Percentiles rank a stretch among this genome's conserved stretches.
These are phyloP conservation scores for Agrochola litura DNA, from an alignment of 2,888 invertebrate genomes.

Conservation along the genomic window DNA sequence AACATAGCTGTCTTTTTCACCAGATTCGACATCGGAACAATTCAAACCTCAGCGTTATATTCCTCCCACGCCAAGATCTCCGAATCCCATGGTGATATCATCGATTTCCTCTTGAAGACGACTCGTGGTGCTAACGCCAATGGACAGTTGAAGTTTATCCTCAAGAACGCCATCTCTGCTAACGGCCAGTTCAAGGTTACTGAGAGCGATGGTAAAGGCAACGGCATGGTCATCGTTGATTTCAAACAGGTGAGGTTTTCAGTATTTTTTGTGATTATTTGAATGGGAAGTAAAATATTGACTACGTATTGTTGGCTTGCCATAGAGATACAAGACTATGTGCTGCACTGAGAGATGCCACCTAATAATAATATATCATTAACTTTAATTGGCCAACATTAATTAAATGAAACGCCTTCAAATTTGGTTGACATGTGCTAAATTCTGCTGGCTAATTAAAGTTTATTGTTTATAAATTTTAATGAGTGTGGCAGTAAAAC, in stretches of 20 bases:
- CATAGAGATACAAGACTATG: background rate
- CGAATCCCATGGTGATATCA: conserved; percentile 83
- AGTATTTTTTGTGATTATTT: background rate
- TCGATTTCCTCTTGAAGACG: conserved; percentile 90
- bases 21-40: conserved; percentile 87
- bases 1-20: background rate
- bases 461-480: background rate
- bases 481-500: background rate
- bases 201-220: conserved; percentile 92
- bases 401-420: background rate
- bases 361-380: background rate
- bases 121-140: conserved; percentile 81
- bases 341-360: background rate
- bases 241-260: conserved; percentile 85
- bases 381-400: background rate
- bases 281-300: background rate
- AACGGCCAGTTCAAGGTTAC: conserved; percentile 92
- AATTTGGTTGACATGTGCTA: background rate
- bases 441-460: background rate
- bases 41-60: conserved; percentile 83
- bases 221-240: conserved; percentile 90
- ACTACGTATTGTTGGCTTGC: background rate
- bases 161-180: conserved; percentile 91
- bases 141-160: conserved; percentile 89
- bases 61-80: conserved; percentile 90